Conservation (phyloP, 2,888 invertebrate genomes). For the Nebria brevicollis region DNA sequence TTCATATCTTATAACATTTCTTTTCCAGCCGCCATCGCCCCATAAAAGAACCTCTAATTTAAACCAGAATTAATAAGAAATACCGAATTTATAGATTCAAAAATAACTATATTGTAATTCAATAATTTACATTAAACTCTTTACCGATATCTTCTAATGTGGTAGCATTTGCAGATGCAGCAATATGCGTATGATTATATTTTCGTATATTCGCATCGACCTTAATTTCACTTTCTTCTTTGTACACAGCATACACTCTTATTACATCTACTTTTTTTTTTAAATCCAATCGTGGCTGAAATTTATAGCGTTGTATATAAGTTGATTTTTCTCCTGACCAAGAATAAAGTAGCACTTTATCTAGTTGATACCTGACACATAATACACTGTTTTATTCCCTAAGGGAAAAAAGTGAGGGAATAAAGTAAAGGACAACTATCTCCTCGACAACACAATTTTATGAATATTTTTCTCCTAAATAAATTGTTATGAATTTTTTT, state of each 20-base stretch:
- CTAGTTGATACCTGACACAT: too few species aligned
- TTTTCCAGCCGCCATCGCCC: not conserved
- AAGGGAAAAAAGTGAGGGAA: too few species aligned
- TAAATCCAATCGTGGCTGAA: not conserved
- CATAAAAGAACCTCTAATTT: not conserved
- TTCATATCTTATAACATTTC: not conserved
- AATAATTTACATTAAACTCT: not conserved
- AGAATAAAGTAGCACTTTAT: too few species aligned
- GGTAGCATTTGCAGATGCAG: not conserved
- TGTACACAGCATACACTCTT: not conserved
- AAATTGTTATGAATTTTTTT: too few species aligned
- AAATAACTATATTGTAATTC: not conserved
- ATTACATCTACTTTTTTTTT: not conserved
- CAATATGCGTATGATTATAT: not conserved
- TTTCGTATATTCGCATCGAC: not conserved
- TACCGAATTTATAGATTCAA: not conserved
- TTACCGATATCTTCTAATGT: not conserved
- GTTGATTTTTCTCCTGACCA: too few species aligned
- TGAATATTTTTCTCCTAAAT: too few species aligned
- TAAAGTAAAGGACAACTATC: too few species aligned
- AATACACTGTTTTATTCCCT: too few species aligned
- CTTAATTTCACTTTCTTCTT: not conserved
- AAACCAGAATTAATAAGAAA: not conserved
- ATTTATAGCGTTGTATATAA: too few species aligned
- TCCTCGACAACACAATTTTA: too few species aligned